Base-by-base conservation (phyloP, 2,888 invertebrate genomes). In the Cheilosia variabilis region DNA sequence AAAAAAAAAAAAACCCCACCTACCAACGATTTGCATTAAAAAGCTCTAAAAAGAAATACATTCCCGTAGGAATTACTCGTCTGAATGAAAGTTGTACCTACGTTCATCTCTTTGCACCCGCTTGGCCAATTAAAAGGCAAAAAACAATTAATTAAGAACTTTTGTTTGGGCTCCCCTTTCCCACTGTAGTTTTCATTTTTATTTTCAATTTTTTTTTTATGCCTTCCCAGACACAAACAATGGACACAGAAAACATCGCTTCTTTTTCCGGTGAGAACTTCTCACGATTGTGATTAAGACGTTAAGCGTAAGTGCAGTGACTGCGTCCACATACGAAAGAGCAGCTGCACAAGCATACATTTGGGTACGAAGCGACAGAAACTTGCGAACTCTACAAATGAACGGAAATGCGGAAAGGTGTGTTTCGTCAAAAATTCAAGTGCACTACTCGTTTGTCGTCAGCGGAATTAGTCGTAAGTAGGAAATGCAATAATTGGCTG, bases 241-340 rank as follows among this genome's bases (percentile, higher is more conserved):
- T 82, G 52, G 65, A 41, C 47, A 41, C 47, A 45, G 62, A 45
- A 52, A 19, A 22, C 55, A 73, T 68, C 68, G 68, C 50, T 72
- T 45, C 5, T 45, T 43, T 17, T 65, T 58, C 65, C 65, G 24
- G 65, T 84, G 83, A 58, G 83, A 84, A 69, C 37, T 84, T 84
- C 83, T 69, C 83, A 84, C 83, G 55, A 75, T n/a, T 58, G 79
- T 73, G 68, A 69, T 75, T 73, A 71, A 79, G 75, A 66, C 53
- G 58, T 37, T 68, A 66, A 71, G 50, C 41, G 19, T 27, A 60
- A 63, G 53, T 72, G 77, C 82, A 83, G 41, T 62, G 66, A 72
- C 66, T 77, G 77, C 60, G 71, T 68, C 65, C 17, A 19, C 7
- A 47, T 2, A 19, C 7, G 19, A 19, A 47, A 47, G 9, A 47